These are phyloP conservation scores for Xanthia togata DNA, from an alignment of 2,888 invertebrate species.

Conservation along the genomic window DNA sequence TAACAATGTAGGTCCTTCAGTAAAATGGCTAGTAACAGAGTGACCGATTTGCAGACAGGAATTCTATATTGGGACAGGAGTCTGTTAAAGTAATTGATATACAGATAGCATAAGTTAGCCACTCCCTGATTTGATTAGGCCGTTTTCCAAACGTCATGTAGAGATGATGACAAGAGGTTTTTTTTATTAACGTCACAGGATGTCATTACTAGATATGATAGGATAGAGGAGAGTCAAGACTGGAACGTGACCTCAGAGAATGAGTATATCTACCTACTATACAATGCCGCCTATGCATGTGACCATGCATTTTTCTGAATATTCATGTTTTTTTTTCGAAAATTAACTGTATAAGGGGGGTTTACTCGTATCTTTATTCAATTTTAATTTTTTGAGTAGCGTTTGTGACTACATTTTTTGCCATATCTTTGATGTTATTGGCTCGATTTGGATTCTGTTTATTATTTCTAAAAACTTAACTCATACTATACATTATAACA, in stretches of 20 bases:
- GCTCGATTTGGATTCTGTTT: no score
- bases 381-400: no score
- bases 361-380: no score
- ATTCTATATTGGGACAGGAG: conserved; percentile 62
- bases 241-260: background rate
- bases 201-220: background rate
- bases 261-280: background rate
- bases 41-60: conserved; percentile 60
- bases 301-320: no score
- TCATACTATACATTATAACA: no score
- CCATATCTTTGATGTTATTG: no score
- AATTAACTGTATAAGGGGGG: no score
- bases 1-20: conserved; percentile 1
- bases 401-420: no score
- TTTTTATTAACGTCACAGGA: conserved; percentile 4
- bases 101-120: conserved; percentile 60
- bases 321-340: no score
- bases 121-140: conserved; percentile 37
- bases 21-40: conserved; percentile 26
- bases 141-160: conserved; percentile 31
- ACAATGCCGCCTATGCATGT: no score
- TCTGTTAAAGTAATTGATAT: conserved; percentile 66
- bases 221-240: background rate
- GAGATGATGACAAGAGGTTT: background rate
- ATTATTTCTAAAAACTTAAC: no score